A percentile compares a stretch with the other conserved stretches of the same genome.
These are phyloP conservation scores for Sarcophaga bullata DNA, from an alignment of 1,140 invertebrate genomes.

Conservation along the genomic window DNA sequence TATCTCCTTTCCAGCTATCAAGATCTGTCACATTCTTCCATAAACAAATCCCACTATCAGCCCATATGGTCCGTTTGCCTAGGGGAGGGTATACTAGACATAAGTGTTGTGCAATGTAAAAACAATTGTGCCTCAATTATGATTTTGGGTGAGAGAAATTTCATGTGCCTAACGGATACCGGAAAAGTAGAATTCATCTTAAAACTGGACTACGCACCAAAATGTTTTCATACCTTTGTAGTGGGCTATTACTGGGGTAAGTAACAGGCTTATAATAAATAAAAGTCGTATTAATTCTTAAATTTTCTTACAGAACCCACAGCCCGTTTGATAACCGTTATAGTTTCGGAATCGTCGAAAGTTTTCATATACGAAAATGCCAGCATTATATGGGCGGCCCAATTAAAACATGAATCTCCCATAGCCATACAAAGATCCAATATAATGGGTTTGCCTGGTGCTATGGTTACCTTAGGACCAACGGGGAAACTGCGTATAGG, in stretches of 20 bases:
- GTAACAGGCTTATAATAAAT: constrained; percentile 27
- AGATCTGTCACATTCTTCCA: constrained; percentile 58
- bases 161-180: constrained; percentile 58
- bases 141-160: constrained; percentile 61
- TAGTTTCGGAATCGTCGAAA: constrained; percentile 71
- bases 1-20: constrained; percentile 54
- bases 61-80: constrained; percentile 62
- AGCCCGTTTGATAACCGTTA: constrained; percentile 69
- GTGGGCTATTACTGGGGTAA: constrained; percentile 64
- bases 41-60: constrained; percentile 55
- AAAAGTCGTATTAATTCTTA: background rate
- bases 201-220: constrained; percentile 62
- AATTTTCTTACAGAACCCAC: constrained; percentile 66
- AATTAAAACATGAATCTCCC: constrained; percentile 63
- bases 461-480: constrained; percentile 55
- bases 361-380: constrained; percentile 78
- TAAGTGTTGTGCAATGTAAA: constrained; percentile 57
- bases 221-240: constrained; percentile 61
- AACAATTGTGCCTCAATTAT: constrained; percentile 55
- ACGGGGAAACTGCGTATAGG: constrained; percentile 56
- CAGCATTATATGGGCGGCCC: constrained; percentile 80
- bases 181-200: constrained; percentile 61
- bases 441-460: constrained; percentile 56
- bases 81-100: constrained; percentile 60
- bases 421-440: constrained; percentile 63